Percentiles rank a stretch among this genome's conserved stretches.
phyloP scores from a whole-genome alignment of 1,140 invertebrate genomes.

The Eriocheir sinensis region DNA sequence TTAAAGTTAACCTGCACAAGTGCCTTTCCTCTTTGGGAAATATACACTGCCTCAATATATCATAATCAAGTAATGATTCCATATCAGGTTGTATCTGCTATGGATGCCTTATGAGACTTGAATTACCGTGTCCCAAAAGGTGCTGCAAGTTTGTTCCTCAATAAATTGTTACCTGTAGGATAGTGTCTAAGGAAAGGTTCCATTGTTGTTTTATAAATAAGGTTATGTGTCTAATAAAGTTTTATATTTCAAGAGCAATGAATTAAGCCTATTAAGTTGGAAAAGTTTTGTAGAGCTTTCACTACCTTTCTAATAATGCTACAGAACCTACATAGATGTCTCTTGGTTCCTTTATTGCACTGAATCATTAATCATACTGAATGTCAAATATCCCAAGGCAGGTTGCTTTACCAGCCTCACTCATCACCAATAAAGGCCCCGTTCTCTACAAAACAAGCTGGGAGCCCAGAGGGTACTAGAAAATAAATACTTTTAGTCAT shows the following conservation, averaged over 20 bases:
- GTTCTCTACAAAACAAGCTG: too few relatives aligned
- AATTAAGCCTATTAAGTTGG: too few relatives aligned
- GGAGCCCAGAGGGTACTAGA: too few relatives aligned
- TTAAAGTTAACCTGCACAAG: neutral
- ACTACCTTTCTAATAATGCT: too few relatives aligned
- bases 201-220: slow-evolving; percentile 41
- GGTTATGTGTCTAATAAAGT: neutral
- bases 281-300: too few relatives aligned
- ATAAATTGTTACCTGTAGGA: neutral
- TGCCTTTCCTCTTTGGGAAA: slow-evolving; percentile 26
- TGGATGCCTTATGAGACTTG: neutral
- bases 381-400: too few relatives aligned
- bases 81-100: neutral
- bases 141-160: neutral
- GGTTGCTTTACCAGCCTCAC: too few relatives aligned
- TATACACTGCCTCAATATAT: neutral
- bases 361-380: too few relatives aligned
- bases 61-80: neutral
- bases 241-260: neutral
- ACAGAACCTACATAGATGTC: too few relatives aligned
- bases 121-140: neutral
- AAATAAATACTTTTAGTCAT: too few relatives aligned
- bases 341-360: too few relatives aligned
- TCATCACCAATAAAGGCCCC: too few relatives aligned
- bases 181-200: neutral